Percentiles rank a stretch among this genome's conserved stretches.
These are phyloP conservation scores for Coelopa frigida DNA, from an alignment of 1,140 invertebrate genomes.

Conservation along the genomic window DNA sequence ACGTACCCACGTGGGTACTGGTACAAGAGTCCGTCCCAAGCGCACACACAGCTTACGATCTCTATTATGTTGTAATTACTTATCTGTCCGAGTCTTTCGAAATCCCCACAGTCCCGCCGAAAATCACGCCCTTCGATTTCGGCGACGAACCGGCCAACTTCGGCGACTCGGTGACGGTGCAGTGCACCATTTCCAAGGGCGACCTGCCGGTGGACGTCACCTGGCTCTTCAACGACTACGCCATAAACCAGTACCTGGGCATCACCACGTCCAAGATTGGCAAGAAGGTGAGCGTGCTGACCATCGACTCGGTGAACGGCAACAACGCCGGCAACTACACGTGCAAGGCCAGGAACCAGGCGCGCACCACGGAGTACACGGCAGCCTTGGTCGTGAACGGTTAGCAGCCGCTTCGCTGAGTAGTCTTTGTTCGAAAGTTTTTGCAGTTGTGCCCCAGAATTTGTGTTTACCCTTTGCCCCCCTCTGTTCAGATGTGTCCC, in stretches of 20 bases:
- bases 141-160: conserved; percentile 61
- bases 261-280: conserved; percentile 64
- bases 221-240: conserved; percentile 60
- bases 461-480: neutral
- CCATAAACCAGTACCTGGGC: conserved; percentile 56
- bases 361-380: conserved; percentile 59
- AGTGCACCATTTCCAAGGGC: conserved; percentile 62
- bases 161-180: conserved; percentile 60
- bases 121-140: conserved; percentile 61
- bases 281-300: conserved; percentile 67
- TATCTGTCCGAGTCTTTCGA: too few species aligned
- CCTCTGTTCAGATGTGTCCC: conserved; percentile 1
- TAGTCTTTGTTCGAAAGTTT: conserved; percentile 10
- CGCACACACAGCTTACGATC: too few species aligned
- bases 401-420: conserved; percentile 48
- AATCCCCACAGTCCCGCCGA: conserved; percentile 48
- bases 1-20: too few species aligned
- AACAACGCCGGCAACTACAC: conserved; percentile 70
- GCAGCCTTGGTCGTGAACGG: conserved; percentile 68
- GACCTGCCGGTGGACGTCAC: conserved; percentile 60
- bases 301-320: conserved; percentile 65
- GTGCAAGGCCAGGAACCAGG: conserved; percentile 67
- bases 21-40: too few species aligned
- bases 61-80: too few species aligned
- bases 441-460: conserved; percentile 7